These are phyloP conservation scores for Bucco capensis DNA, from an alignment of 2,113 vertebrate species.

Conservation along the genomic window DNA sequence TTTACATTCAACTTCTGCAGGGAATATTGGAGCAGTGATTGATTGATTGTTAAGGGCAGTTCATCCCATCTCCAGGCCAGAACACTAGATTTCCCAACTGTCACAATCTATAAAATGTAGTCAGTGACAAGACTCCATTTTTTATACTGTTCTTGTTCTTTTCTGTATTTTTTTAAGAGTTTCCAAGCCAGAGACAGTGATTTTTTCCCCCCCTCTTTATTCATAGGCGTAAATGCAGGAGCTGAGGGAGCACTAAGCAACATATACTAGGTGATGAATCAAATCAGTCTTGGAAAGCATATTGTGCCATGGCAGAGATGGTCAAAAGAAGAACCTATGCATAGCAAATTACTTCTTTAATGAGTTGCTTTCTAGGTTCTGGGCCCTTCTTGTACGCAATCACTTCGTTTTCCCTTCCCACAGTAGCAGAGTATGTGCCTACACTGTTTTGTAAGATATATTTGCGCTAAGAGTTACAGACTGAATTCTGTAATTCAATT, in stretches of 20 bases:
- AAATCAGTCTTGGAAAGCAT: not conserved
- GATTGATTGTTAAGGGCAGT: not conserved
- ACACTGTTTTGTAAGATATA: not conserved
- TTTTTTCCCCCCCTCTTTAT: not conserved
- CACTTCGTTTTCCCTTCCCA: not conserved
- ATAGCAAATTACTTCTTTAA: not conserved
- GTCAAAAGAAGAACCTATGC: not conserved
- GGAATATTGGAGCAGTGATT: not conserved
- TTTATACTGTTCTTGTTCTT: not conserved
- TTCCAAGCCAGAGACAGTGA: not conserved
- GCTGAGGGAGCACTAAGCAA: not conserved
- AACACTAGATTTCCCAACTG: not conserved
- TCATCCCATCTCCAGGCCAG: not conserved
- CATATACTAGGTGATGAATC: not conserved
- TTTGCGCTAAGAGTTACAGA: not conserved
- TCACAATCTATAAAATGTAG: not conserved
- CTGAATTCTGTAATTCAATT: not conserved
- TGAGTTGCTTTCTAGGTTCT: not conserved
- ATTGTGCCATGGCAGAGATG: rapidly evolving
- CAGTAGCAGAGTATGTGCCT: not conserved
- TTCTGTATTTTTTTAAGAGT: not conserved
- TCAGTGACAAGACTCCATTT: not conserved
- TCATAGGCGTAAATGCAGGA: not conserved
- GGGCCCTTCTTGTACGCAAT: not conserved
- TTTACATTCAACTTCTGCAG: not conserved